phyloP scores from a whole-genome alignment of 2,797 vertebrate genomes.

The Hyperoplus immaculatus region DNA sequence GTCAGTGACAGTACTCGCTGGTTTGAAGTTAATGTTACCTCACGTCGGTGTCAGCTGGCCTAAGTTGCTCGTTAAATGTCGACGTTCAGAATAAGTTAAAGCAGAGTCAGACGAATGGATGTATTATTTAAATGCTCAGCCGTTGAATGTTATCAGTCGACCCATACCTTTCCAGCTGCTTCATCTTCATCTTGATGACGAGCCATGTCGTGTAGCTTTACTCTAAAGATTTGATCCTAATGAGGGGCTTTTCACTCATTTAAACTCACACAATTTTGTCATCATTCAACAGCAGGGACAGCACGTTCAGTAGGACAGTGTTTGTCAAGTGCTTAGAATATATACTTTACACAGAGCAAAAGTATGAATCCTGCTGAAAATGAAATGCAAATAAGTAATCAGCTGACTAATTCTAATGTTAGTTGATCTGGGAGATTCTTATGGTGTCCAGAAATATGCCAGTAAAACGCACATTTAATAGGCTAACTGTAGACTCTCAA shows the following conservation, averaged over 20 bases:
- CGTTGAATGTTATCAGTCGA: not conserved
- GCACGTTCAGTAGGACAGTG: not conserved
- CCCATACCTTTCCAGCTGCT: not conserved
- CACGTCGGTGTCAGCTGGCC: not conserved
- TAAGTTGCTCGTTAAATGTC: not conserved
- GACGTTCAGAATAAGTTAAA: not conserved
- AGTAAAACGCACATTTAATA: not conserved
- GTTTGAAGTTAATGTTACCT: not conserved
- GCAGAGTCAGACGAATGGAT: not conserved
- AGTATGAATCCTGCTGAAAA: not conserved
- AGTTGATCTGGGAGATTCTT: not conserved
- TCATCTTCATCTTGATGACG: not conserved
- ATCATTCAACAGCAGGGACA: too few relatives aligned
- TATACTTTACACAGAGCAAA: not conserved
- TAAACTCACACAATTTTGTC: not conserved
- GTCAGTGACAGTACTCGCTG: too few relatives aligned
- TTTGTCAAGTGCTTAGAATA: too few relatives aligned
- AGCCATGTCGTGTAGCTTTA: not conserved
- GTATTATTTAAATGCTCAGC: not conserved
- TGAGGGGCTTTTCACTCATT: not conserved
- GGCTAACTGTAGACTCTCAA: not conserved
- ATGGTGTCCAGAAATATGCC: not conserved
- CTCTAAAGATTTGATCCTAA: not conserved
- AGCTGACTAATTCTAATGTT: not conserved
- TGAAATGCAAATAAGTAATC: not conserved